These are phyloP conservation scores for Pachycephus smyrnensis DNA, from an alignment of 2,888 invertebrate genomes.

Conservation along the genomic window DNA sequence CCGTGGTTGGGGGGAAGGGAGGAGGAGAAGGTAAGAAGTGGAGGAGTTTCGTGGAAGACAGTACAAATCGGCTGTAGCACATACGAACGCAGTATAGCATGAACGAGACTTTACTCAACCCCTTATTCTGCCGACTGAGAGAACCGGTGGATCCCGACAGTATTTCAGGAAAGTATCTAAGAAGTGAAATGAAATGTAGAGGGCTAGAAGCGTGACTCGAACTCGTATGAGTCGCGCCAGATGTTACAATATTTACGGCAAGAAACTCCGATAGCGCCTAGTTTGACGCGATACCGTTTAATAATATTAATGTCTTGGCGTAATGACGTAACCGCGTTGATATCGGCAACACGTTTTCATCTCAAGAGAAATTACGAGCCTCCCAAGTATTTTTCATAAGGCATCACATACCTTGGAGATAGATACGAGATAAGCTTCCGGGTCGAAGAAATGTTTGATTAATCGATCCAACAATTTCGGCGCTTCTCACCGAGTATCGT, in stretches of 20 bases:
- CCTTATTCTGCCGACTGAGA: background rate
- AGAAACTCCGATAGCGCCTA: conserved; percentile 19
- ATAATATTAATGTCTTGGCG: conserved; percentile 40
- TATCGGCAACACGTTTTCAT: background rate
- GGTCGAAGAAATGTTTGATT: background rate
- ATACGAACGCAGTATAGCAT: background rate
- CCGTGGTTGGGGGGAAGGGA: background rate
- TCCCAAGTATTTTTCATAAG: background rate
- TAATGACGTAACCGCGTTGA: conserved; percentile 1
- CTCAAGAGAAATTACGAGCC: background rate
- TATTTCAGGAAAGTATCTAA: conserved; percentile 58
- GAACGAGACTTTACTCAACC: background rate
- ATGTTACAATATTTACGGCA: conserved; percentile 63
- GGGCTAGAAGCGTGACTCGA: conserved; percentile 57
- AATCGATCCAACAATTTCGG: background rate
- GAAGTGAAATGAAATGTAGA: conserved; percentile 61
- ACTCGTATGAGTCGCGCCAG: conserved; percentile 58
- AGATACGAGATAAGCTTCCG: background rate
- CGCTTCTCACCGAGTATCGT: no score
- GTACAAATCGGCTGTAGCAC: background rate
- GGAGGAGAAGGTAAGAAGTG: background rate
- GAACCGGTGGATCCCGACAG: conserved; percentile 35
- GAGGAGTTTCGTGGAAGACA: background rate
- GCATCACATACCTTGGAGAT: background rate
- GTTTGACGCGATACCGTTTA: conserved; percentile 26